phyloP scores from a whole-genome alignment of 1,140 invertebrate species.

The Phymastichus coffea region DNA sequence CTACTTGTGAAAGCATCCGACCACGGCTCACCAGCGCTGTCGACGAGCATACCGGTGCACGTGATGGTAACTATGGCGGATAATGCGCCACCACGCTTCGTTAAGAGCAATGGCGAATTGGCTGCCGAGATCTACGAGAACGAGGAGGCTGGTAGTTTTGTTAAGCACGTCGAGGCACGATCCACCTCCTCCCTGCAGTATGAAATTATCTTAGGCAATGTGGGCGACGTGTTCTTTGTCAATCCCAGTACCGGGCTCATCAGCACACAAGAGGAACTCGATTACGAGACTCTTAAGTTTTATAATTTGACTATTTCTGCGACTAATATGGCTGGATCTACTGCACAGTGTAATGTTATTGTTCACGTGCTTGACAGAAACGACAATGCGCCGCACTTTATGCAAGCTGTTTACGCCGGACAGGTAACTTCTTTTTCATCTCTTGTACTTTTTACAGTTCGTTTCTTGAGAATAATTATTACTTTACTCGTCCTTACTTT shows the following conservation, averaged over 20 bases:
- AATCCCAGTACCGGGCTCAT: conserved; percentile 85
- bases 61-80: conserved; percentile 86
- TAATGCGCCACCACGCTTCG: conserved; percentile 82
- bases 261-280: conserved; percentile 70
- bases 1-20: conserved; percentile 80
- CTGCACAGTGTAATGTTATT: conserved; percentile 70
- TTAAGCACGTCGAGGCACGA: conserved; percentile 75
- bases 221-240: conserved; percentile 73
- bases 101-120: conserved; percentile 61
- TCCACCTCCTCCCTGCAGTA: conserved; percentile 80
- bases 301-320: conserved; percentile 85
- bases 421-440: conserved; percentile 46
- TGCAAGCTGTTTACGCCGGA: conserved; percentile 61
- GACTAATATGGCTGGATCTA: conserved; percentile 80
- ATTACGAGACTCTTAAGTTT: conserved; percentile 74
- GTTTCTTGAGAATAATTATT: too few species aligned
- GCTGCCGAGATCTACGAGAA: conserved; percentile 85
- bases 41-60: conserved; percentile 79
- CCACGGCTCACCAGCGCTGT: conserved; percentile 72
- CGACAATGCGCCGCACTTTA: conserved; percentile 88
- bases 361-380: conserved; percentile 95
- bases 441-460: too few species aligned
- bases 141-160: conserved; percentile 72
- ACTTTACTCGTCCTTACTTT: too few species aligned
- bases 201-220: conserved; percentile 78